Base-by-base conservation (phyloP, 2,113 vertebrate genomes). In the Ammodytes dubius region DNA sequence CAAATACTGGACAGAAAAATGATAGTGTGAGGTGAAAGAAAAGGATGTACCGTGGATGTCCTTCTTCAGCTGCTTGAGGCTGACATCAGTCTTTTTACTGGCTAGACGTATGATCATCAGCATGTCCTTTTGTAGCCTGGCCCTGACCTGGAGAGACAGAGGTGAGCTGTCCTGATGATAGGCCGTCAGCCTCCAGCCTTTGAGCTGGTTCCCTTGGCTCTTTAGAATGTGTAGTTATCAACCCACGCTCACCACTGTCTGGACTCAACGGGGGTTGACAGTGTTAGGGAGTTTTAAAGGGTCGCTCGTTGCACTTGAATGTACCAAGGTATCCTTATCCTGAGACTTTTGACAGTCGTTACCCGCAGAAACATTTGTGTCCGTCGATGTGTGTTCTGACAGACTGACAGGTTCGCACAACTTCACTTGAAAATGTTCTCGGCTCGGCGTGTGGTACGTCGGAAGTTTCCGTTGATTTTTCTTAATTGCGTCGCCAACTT, bases 41-140 rank as follows among this genome's bases (percentile, higher is more conserved):
- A 27, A 35, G 42, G 0, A 17, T 14, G 0, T 88, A 92, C 92
- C 89, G 0, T 88, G 82, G 67, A 93, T 87, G 17, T 81, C 64
- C 3, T 70, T 77, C 1, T 14, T 59, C 45, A 91, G 66, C 0
- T 39, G 6, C 8, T 76, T 6, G 0, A 74, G 15, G 39, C 57
- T 12, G 61, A 73, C 10, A 2, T 84, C 76, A 49, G 19, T 7
- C 3, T 13, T 78, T 39, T 70, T 50, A 7, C 13, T 6, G 49
- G 46, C 27, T 27, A 27, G 27, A 27, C n/a, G 27, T 27, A 27
- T 2, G 43, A 77, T 37, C 58, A 11, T 49, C 73, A 3, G 59
- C 13, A 45, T 52, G 43, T 37, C 7, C 50, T n/a, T 66, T 17
- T 42, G 49, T 3, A 40, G n/a, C 1, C 47, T 70, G 74, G 61